These are phyloP conservation scores for Larimichthys polyactis DNA, from an alignment of 2,113 vertebrate species.

Conservation along the genomic window DNA sequence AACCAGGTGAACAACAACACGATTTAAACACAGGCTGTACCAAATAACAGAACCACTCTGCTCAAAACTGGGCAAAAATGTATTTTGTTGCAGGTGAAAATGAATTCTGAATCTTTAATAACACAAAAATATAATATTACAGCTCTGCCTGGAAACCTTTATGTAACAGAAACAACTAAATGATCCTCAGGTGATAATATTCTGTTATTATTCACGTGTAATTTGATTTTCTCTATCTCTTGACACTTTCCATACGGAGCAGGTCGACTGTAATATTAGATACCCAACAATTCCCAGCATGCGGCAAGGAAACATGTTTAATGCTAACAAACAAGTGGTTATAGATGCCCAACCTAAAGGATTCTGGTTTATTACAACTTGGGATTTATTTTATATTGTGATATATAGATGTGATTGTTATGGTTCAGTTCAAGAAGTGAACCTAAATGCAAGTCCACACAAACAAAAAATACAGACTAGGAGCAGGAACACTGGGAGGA, in stretches of 20 bases:
- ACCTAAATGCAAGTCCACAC: too few species aligned
- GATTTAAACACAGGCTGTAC: background rate
- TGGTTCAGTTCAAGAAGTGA: too few species aligned
- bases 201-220: background rate
- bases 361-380: background rate
- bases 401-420: too few species aligned
- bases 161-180: background rate
- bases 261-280: too few species aligned
- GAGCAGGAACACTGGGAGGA: too few species aligned
- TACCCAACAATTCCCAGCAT: too few species aligned
- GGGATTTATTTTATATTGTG: too few species aligned
- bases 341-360: background rate
- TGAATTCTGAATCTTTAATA: constrained; percentile 8
- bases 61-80: background rate
- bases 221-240: too few species aligned
- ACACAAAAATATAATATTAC: background rate
- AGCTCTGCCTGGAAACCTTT: background rate
- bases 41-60: constrained; percentile 3
- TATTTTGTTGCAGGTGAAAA: constrained; percentile 10
- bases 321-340: background rate
- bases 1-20: constrained; percentile 5
- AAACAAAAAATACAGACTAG: too few species aligned
- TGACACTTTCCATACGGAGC: too few species aligned
- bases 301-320: background rate
- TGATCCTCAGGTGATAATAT: background rate